A percentile compares a stretch with the other conserved stretches of the same genome.
These are phyloP conservation scores for Limanda limanda DNA, from an alignment of 2,113 vertebrate genomes.

Conservation along the genomic window DNA sequence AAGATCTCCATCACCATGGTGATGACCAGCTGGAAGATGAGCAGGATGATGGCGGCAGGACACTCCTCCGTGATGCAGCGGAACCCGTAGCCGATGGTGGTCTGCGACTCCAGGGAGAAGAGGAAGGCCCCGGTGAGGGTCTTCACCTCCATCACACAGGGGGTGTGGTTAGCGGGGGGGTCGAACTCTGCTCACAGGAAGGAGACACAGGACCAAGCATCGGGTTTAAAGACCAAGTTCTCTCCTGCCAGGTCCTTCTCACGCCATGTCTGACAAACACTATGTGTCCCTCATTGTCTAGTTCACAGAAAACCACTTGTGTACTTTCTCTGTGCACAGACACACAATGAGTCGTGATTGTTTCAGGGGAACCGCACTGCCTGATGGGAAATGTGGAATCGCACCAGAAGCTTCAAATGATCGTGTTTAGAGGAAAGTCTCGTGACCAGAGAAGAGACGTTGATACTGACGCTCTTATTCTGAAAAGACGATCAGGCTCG, in stretches of 20 bases:
- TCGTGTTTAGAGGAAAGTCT: too few species aligned
- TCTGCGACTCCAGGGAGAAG: slow-evolving; percentile 97
- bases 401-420: too few species aligned
- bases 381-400: too few species aligned
- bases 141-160: slow-evolving; percentile 97
- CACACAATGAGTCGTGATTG: background rate
- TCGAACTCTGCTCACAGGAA: slow-evolving; percentile 77
- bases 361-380: background rate
- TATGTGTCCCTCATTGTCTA: background rate
- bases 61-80: slow-evolving; percentile 98
- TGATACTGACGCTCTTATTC: too few species aligned
- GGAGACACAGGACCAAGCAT: slow-evolving; percentile 3
- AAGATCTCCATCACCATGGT: slow-evolving; percentile 99
- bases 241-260: slow-evolving; percentile 6
- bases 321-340: background rate
- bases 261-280: too few species aligned
- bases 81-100: slow-evolving; percentile 97
- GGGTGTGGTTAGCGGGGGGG: slow-evolving; percentile 93
- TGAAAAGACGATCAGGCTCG: too few species aligned
- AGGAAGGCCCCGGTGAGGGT: slow-evolving; percentile 96
- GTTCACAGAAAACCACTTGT: slow-evolving; percentile 16
- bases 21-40: slow-evolving; percentile 94
- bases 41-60: slow-evolving; percentile 92
- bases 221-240: background rate
- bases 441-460: too few species aligned